phyloP scores from a whole-genome alignment of 2,113 vertebrate genomes.

The Phocoena sinus region DNA sequence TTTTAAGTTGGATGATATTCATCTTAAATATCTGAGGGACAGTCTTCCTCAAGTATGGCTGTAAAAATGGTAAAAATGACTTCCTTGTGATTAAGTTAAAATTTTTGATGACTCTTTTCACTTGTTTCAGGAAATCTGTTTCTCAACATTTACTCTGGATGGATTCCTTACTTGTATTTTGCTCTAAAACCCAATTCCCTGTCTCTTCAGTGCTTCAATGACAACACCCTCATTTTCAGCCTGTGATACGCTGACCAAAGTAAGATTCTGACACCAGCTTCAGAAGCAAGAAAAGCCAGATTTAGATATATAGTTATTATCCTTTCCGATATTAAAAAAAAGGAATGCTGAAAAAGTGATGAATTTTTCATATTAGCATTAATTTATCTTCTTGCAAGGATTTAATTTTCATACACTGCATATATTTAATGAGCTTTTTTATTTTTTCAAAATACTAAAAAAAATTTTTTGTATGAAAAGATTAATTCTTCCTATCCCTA shows the following conservation, averaged over 20 bases:
- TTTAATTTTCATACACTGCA: neutral
- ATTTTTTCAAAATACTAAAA: neutral
- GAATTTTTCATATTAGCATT: accelerated
- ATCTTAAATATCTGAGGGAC: neutral
- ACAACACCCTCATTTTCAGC: neutral
- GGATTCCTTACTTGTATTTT: neutral
- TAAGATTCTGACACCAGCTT: neutral
- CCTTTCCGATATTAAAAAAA: neutral
- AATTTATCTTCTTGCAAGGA: neutral
- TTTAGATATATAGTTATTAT: neutral
- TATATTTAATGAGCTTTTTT: conserved; percentile 23
- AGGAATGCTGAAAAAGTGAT: neutral
- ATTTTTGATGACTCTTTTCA: neutral
- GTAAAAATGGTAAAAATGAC: neutral
- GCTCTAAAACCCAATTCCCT: neutral
- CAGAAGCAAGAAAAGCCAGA: neutral
- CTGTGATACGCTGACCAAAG: neutral
- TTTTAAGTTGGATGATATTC: conserved; percentile 10
- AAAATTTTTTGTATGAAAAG: neutral
- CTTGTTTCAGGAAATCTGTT: neutral
- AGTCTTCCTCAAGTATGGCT: neutral
- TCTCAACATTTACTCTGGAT: neutral
- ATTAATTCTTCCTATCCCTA: neutral
- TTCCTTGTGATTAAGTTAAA: neutral
- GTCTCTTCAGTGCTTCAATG: neutral